Percentiles rank a stretch among this genome's conserved stretches.
Conservation (phyloP, 2,888 invertebrate genomes). For the Drosophila macrothrix region DNA sequence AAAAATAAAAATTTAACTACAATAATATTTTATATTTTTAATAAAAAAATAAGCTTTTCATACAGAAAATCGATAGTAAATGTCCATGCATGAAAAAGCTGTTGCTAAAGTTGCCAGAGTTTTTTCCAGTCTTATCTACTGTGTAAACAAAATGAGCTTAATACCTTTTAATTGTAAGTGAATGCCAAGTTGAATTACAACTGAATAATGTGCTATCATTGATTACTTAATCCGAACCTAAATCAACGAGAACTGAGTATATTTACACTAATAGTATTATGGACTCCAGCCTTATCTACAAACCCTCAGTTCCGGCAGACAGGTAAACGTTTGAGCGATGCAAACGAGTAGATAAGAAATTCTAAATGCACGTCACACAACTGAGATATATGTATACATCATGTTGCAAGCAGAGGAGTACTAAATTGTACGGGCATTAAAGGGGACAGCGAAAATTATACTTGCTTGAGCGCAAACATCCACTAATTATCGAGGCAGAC, state of each 20-base stretch:
- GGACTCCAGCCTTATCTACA: constrained; percentile 19
- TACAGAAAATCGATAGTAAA: neutral
- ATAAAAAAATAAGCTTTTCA: neutral
- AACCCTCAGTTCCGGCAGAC: constrained; percentile 6
- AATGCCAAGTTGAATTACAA: neutral
- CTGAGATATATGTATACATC: constrained; percentile 15
- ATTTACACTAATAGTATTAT: constrained; percentile 10
- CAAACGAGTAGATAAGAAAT: constrained; percentile 45
- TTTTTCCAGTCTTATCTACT: neutral
- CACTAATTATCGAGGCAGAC: constrained; percentile 43
- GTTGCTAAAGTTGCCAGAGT: neutral
- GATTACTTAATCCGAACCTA: constrained; percentile 8
- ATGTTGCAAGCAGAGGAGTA: neutral
- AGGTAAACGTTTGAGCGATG: constrained; percentile 32
- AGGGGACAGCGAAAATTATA: constrained; percentile 43
- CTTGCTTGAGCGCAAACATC: constrained; percentile 53
- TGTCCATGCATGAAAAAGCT: neutral
- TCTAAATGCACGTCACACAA: constrained; percentile 52
- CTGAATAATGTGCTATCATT: neutral
- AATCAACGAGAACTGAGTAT: neutral
- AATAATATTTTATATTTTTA: neutral
- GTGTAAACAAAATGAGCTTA: neutral
- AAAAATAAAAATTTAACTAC: neutral
- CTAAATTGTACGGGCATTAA: constrained; percentile 21
- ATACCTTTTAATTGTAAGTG: neutral